Evolutionary conservation across 2,797 vertebrate genomes (phyloP).

Genomic region (Melanogrammus aeglefinus): DNA sequence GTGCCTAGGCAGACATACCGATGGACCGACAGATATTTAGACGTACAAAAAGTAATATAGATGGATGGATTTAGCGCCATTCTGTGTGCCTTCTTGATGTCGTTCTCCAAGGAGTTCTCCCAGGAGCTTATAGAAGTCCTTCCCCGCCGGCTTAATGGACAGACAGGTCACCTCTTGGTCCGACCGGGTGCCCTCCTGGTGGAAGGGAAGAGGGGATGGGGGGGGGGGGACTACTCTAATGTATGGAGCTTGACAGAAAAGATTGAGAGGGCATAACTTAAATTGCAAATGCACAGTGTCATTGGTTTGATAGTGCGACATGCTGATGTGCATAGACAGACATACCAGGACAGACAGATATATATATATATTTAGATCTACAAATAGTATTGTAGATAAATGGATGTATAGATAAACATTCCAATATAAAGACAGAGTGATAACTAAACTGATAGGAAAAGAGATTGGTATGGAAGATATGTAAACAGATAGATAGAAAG

Average conservation of each 20-base stretch:
- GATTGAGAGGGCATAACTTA: not conserved
- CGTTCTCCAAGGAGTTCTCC: constrained; percentile 87
- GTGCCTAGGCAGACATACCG: not conserved
- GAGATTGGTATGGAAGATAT: too few species aligned
- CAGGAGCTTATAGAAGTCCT: constrained; percentile 94
- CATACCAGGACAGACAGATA: too few species aligned
- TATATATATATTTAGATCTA: too few species aligned
- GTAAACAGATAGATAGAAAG: not conserved
- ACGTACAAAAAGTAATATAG: not conserved
- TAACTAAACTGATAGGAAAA: too few species aligned
- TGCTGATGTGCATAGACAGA: too few species aligned
- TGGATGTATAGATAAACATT: too few species aligned
- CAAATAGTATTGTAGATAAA: too few species aligned
- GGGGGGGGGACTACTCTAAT: not conserved
- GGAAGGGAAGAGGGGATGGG: constrained; percentile 13
- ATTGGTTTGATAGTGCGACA: too few species aligned
- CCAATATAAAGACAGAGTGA: too few species aligned
- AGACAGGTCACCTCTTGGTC: constrained; percentile 69
- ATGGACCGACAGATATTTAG: not conserved
- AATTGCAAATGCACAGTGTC: not conserved
- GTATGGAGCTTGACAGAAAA: not conserved
- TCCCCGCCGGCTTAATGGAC: constrained; percentile 78
- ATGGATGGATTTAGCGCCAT: constrained; percentile 81
- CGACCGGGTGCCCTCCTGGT: constrained; percentile 67
- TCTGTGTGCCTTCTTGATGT: constrained; percentile 94